Evolutionary conservation across 1,140 invertebrate species (phyloP).

Genomic region (Meloidogyne exigua): DNA sequence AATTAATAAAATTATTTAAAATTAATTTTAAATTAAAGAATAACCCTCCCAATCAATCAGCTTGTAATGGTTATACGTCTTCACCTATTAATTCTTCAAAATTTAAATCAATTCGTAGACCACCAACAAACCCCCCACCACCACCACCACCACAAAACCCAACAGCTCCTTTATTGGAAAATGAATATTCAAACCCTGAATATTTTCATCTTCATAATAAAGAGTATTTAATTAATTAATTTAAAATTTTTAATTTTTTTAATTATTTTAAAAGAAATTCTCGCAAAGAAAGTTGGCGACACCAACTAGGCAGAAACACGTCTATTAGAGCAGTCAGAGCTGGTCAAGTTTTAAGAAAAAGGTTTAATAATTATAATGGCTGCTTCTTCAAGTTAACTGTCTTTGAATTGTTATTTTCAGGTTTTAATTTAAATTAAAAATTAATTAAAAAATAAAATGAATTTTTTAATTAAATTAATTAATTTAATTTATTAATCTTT

Average conservation of each 20-base stretch:
- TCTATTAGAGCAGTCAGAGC: neutral
- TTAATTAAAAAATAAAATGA: no score
- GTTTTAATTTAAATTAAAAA: conserved; percentile 14
- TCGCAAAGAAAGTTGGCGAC: neutral
- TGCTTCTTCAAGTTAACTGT: neutral
- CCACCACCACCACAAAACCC: conserved; percentile 6
- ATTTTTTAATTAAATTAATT: no score
- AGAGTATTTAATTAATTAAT: neutral
- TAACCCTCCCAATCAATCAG: conserved; percentile 3
- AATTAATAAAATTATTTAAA: neutral
- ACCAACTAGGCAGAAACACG: neutral
- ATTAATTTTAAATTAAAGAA: neutral
- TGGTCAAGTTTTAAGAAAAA: neutral
- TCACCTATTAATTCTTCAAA: neutral
- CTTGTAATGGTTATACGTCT: neutral
- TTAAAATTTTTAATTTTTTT: neutral
- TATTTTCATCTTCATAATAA: neutral
- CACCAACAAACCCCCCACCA: neutral
- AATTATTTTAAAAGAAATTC: neutral
- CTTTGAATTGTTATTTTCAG: conserved; percentile 18
- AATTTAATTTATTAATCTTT: no score
- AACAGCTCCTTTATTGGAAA: conserved; percentile 4
- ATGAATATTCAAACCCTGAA: conserved; percentile 9
- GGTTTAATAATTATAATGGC: neutral
- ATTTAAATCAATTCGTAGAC: neutral